Conservation (phyloP, 1,140 invertebrate genomes). For the Dinoponera quadriceps region DNA sequence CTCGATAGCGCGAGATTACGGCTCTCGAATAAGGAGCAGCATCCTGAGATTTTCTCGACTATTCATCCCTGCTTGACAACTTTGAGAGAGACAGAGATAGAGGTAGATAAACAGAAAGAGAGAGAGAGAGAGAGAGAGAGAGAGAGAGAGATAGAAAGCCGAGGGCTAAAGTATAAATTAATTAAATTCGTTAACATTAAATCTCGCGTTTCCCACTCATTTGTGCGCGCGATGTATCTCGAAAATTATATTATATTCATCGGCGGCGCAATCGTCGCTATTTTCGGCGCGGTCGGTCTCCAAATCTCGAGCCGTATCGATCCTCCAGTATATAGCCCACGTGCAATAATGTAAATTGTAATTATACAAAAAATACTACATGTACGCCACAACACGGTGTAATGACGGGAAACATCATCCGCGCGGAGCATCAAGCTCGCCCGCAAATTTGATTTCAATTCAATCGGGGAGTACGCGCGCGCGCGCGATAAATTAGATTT, state of each 20-base stretch:
- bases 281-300: neutral
- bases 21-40: conserved; percentile 51
- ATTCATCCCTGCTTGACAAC: neutral
- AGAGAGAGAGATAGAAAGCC: too few relatives aligned
- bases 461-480: neutral
- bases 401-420: neutral
- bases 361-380: neutral
- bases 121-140: too few relatives aligned
- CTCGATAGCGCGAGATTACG: conserved; percentile 51
- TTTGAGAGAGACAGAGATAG: too few relatives aligned
- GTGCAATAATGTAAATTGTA: neutral
- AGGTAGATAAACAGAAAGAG: too few relatives aligned
- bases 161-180: conserved; percentile 12
- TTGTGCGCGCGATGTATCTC: neutral
- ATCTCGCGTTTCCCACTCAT: neutral
- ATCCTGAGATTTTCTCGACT: conserved; percentile 45
- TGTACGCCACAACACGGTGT: neutral
- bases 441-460: neutral
- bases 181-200: conserved; percentile 38
- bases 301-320: neutral
- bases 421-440: neutral
- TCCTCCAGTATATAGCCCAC: neutral
- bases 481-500: conserved; percentile 27
- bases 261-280: neutral
- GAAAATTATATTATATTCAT: neutral